Percentiles rank a stretch among this genome's conserved stretches.
Conservation (phyloP, 2,113 vertebrate genomes). For the Festucalex cinctus region DNA sequence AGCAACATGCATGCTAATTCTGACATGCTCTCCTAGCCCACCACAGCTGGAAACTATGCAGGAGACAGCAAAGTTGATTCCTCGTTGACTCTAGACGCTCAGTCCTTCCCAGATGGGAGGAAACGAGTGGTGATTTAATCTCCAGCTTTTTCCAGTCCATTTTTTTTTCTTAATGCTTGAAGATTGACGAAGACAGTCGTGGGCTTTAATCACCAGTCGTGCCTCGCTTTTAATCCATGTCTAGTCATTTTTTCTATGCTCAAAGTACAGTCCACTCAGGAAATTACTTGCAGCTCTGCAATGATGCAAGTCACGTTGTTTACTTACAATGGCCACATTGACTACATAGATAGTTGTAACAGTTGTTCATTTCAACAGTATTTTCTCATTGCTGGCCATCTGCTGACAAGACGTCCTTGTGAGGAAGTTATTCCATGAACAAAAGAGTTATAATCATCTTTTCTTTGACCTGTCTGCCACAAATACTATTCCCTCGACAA, state of each 20-base stretch:
- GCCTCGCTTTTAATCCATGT: not conserved
- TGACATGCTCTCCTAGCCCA: slow-evolving; percentile 13
- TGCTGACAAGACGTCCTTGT: not conserved
- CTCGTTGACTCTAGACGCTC: slow-evolving; percentile 15
- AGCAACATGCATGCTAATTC: slow-evolving; percentile 6
- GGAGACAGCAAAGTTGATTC: slow-evolving; percentile 30
- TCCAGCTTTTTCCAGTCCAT: not conserved
- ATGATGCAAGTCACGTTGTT: not conserved
- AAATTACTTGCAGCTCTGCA: slow-evolving; percentile 6
- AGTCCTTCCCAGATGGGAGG: slow-evolving; percentile 3
- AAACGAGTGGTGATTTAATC: slow-evolving; percentile 18
- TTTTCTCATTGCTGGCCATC: not conserved
- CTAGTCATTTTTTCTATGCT: slow-evolving; percentile 1
- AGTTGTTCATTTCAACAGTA: not conserved
- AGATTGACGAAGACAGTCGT: not conserved
- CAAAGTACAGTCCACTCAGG: not conserved
- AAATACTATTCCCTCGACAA: not conserved
- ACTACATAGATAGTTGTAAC: not conserved
- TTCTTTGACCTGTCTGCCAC: slow-evolving; percentile 2
- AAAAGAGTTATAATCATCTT: slow-evolving; percentile 10
- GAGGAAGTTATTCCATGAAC: slow-evolving; percentile 27
- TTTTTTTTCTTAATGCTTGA: not conserved
- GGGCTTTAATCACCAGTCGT: not conserved
- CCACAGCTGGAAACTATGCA: slow-evolving; percentile 44
- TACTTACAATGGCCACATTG: not conserved